Conservation (phyloP, 1,140 invertebrate species). For the Chironomus striatipennis region DNA sequence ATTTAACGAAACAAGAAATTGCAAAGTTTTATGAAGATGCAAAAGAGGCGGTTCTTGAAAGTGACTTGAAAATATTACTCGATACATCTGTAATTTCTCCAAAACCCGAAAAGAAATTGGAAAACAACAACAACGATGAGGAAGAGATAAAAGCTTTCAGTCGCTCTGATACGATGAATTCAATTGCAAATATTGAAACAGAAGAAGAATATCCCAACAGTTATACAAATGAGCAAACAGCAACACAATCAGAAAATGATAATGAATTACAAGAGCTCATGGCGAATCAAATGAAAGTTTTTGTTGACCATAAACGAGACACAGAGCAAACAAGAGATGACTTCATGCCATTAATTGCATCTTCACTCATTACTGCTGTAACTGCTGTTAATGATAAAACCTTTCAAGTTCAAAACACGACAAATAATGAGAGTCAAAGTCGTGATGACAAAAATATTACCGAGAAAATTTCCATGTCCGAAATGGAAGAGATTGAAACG, state of each 20-base stretch:
- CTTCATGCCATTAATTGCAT: not conserved
- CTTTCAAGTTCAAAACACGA: not conserved
- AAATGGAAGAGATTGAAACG: not conserved
- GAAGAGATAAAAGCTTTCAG: not conserved
- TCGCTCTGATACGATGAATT: slow-evolving; percentile 1
- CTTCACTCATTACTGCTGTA: not conserved
- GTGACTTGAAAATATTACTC: slow-evolving; percentile 4
- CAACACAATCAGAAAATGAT: slow-evolving; percentile 9
- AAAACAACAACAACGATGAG: not conserved
- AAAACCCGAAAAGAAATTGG: not conserved
- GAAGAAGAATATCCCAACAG: not conserved
- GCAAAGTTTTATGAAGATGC: slow-evolving; percentile 30
- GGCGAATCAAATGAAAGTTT: slow-evolving; percentile 11
- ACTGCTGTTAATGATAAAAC: not conserved
- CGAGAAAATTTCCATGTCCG: not conserved
- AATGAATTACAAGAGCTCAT: not conserved
- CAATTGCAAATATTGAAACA: slow-evolving; percentile 19
- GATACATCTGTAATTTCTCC: not conserved
- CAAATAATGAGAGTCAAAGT: not conserved
- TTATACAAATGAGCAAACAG: not conserved
- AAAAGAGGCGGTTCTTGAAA: slow-evolving; percentile 27
- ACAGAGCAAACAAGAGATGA: not conserved
- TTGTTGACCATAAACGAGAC: not conserved
- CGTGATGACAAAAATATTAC: not conserved
- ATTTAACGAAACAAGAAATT: slow-evolving; percentile 29